Conservation (phyloP, 2,797 vertebrate species). For the Trachops cirrhosus region DNA sequence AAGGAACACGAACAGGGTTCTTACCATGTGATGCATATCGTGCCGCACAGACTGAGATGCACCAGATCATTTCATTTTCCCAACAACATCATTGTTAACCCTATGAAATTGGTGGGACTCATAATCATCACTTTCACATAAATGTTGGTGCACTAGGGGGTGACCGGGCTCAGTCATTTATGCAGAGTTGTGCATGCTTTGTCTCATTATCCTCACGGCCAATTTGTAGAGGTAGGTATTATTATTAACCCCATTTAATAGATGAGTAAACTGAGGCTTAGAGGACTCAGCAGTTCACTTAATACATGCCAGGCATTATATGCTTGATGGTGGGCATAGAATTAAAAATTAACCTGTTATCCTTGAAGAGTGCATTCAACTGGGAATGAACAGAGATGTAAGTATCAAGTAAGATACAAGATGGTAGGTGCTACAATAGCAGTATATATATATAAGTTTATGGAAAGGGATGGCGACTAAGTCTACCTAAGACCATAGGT, state of each 20-base stretch:
- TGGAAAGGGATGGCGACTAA: neutral
- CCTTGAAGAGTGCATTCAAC: neutral
- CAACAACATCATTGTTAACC: neutral
- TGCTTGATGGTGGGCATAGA: neutral
- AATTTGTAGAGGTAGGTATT: neutral
- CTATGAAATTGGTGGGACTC: neutral
- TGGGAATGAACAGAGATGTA: neutral
- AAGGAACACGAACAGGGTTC: neutral
- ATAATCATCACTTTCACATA: neutral
- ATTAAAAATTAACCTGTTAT: neutral
- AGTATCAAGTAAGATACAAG: neutral
- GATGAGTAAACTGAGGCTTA: neutral
- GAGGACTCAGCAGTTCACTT: neutral
- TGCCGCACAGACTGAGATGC: neutral
- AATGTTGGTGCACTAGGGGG: too few species aligned
- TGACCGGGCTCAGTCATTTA: too few species aligned
- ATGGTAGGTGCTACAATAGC: neutral
- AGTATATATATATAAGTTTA: neutral
- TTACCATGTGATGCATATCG: neutral
- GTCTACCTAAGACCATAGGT: neutral
- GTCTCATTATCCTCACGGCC: neutral
- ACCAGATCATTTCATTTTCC: neutral
- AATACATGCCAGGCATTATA: neutral
- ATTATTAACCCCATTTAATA: neutral
- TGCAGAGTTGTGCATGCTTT: neutral